Percentiles rank a stretch among this genome's conserved stretches.
Evolutionary conservation across 1,140 invertebrate species (phyloP).

Genomic region (Ceratosolen solmsi): DNA sequence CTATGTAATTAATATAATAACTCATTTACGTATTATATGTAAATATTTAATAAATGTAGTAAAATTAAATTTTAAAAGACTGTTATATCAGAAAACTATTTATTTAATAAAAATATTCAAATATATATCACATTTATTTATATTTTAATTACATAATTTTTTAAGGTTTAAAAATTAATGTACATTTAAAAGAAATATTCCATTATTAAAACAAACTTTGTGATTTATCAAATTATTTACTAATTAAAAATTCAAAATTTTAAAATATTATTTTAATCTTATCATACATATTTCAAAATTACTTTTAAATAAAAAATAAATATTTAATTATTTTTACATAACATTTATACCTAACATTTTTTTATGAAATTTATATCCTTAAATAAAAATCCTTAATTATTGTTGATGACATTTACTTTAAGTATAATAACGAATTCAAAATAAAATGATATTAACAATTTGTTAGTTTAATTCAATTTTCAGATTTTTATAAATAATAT

Average conservation of each 20-base stretch:
- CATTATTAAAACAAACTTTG: background rate
- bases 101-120: background rate
- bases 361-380: too few relatives aligned
- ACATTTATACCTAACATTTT: too few relatives aligned
- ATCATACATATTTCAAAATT: too few relatives aligned
- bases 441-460: too few relatives aligned
- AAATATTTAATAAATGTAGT: background rate
- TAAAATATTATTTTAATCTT: background rate
- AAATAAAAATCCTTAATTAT: too few relatives aligned
- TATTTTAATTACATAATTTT: background rate
- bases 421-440: too few relatives aligned
- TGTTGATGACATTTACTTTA: too few relatives aligned
- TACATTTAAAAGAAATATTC: background rate
- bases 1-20: background rate
- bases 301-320: too few relatives aligned
- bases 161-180: too few relatives aligned
- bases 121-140: background rate
- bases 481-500: too few relatives aligned
- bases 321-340: too few relatives aligned
- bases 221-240: background rate
- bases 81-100: background rate
- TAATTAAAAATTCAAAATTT: background rate
- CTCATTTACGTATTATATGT: background rate
- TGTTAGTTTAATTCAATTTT: too few relatives aligned
- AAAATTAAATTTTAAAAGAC: background rate